Conservation (phyloP, 2,113 vertebrate species). For the Spea bombifrons region DNA sequence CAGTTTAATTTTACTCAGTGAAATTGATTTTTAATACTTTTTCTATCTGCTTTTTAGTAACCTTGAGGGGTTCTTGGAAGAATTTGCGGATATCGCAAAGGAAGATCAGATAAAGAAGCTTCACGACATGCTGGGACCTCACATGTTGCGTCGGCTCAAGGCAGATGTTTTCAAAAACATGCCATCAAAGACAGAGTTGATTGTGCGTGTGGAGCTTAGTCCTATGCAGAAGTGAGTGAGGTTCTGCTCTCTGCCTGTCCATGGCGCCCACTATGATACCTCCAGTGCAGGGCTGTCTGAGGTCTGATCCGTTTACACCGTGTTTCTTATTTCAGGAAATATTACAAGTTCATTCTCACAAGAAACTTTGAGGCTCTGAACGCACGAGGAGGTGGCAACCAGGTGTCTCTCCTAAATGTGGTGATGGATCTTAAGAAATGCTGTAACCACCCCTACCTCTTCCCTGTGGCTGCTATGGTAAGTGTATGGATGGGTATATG, state of each 20-base stretch:
- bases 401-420: slow-evolving; percentile 92
- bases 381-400: slow-evolving; percentile 91
- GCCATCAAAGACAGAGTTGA: slow-evolving; percentile 95
- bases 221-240: slow-evolving; percentile 93
- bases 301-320: background rate
- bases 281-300: too few species aligned
- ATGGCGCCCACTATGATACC: too few species aligned
- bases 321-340: slow-evolving; percentile 74
- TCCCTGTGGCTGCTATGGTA: slow-evolving; percentile 92
- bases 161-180: slow-evolving; percentile 98
- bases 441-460: slow-evolving; percentile 97
- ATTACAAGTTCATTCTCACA: slow-evolving; percentile 96
- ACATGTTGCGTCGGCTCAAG: slow-evolving; percentile 95
- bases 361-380: slow-evolving; percentile 96
- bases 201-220: slow-evolving; percentile 92
- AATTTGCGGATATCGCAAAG: slow-evolving; percentile 97
- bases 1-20: too few species aligned
- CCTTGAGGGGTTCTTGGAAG: slow-evolving; percentile 93
- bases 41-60: slow-evolving; percentile 69
- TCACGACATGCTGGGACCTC: slow-evolving; percentile 94
- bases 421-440: slow-evolving; percentile 99
- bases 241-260: background rate
- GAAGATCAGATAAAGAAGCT: slow-evolving; percentile 99
- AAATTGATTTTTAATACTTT: background rate
- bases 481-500: background rate